Evolutionary conservation across 2,797 vertebrate species (phyloP).

Genomic region (Gobionotothen gibberifrons): DNA sequence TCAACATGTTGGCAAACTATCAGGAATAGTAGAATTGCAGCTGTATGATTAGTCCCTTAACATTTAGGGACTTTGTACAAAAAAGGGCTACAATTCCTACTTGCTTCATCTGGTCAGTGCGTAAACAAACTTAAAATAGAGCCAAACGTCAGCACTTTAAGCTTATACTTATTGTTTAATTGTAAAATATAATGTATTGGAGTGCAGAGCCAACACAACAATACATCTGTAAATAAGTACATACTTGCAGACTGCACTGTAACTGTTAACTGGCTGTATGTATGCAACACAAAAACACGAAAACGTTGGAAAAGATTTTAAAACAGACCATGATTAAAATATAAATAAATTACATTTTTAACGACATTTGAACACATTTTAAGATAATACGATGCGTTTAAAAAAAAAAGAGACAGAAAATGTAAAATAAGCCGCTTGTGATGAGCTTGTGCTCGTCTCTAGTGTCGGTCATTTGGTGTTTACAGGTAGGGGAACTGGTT

Average conservation of each 20-base stretch:
- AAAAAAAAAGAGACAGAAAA: conserved; percentile 25
- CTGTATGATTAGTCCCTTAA: not conserved
- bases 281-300: too few relatives aligned
- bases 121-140: not conserved
- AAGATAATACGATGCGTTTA: conserved; percentile 17
- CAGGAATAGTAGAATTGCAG: not conserved
- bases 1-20: conserved; percentile 7
- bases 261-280: too few relatives aligned
- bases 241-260: not conserved
- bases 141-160: conserved; percentile 12
- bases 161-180: not conserved
- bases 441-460: conserved; percentile 64
- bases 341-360: conserved; percentile 18
- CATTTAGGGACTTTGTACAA: not conserved
- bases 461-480: conserved; percentile 61
- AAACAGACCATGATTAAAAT: conserved; percentile 23
- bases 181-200: not conserved
- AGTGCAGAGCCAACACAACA: not conserved
- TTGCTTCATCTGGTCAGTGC: not conserved
- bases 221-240: not conserved
- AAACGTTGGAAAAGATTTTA: too few relatives aligned
- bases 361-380: not conserved
- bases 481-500: conserved; percentile 95
- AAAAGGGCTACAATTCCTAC: not conserved
- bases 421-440: conserved; percentile 27